Evolutionary conservation across 2,888 invertebrate genomes (phyloP).

Genomic region (Lasioglossum zephyrum): DNA sequence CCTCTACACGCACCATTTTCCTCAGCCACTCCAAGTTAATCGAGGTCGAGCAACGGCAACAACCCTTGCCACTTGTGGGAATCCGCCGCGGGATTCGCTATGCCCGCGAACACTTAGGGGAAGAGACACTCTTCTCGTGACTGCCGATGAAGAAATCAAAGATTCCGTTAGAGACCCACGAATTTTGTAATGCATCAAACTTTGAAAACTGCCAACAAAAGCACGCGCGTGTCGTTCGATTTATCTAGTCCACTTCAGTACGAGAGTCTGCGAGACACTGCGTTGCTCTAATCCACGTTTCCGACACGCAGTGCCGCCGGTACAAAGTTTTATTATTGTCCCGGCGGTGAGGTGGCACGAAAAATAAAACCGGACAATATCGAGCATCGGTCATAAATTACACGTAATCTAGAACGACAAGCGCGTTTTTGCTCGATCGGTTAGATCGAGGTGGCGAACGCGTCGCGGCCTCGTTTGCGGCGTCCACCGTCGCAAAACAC

Average conservation of each 20-base stretch:
- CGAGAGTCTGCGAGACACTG: background rate
- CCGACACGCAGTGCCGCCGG: background rate
- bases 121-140: background rate
- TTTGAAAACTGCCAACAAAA: background rate
- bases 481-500: slow-evolving; percentile 1
- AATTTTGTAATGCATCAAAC: background rate
- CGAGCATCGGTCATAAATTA: slow-evolving; percentile 18
- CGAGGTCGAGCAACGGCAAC: slow-evolving; percentile 57
- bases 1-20: slow-evolving; percentile 60
- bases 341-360: background rate
- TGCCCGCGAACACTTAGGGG: slow-evolving; percentile 42
- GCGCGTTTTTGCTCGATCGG: background rate
- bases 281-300: background rate
- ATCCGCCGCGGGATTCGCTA: slow-evolving; percentile 64
- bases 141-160: slow-evolving; percentile 1
- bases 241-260: background rate
- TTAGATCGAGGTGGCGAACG: background rate
- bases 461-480: background rate
- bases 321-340: slow-evolving; percentile 9
- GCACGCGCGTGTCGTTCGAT: background rate
- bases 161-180: background rate
- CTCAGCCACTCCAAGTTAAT: slow-evolving; percentile 65
- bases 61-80: slow-evolving; percentile 71
- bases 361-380: slow-evolving; percentile 14
- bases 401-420: slow-evolving; percentile 31